Evolutionary conservation across 2,797 vertebrate species (phyloP).

Genomic region (Harpagifer antarcticus): DNA sequence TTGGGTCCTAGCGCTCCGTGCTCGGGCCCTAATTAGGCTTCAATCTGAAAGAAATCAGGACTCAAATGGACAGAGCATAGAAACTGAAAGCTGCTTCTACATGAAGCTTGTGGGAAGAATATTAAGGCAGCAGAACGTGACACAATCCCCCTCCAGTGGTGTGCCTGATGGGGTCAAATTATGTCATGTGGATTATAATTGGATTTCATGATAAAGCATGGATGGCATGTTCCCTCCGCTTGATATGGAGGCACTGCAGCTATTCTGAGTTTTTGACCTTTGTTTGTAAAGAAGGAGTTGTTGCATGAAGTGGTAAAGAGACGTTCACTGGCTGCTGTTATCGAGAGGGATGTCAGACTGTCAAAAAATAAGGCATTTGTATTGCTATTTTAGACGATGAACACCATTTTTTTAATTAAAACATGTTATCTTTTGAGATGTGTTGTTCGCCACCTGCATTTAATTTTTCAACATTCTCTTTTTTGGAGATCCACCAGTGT

Average conservation of each 20-base stretch:
- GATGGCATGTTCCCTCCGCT: not conserved
- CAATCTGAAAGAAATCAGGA: not conserved
- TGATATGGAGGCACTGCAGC: not conserved
- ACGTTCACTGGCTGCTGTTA: not conserved
- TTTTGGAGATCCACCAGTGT: not conserved
- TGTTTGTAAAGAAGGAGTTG: not conserved
- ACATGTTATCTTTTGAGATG: not conserved
- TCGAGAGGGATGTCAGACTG: no score
- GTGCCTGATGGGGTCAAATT: constrained; percentile 2
- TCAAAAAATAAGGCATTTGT: no score
- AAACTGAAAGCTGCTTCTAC: not conserved
- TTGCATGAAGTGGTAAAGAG: not conserved
- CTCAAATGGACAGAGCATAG: not conserved
- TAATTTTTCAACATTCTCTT: not conserved
- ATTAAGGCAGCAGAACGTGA: not conserved
- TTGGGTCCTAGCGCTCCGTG: no score
- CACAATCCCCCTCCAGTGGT: not conserved
- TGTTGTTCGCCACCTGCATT: not conserved
- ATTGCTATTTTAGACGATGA: no score
- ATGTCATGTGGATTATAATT: not conserved
- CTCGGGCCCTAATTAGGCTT: not conserved
- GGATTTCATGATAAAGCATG: constrained; percentile 2
- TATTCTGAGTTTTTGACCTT: not conserved
- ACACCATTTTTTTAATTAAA: no score
- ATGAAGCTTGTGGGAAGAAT: not conserved